Conservation (phyloP, 2,888 invertebrate species). For the Drosophila infuscata region DNA sequence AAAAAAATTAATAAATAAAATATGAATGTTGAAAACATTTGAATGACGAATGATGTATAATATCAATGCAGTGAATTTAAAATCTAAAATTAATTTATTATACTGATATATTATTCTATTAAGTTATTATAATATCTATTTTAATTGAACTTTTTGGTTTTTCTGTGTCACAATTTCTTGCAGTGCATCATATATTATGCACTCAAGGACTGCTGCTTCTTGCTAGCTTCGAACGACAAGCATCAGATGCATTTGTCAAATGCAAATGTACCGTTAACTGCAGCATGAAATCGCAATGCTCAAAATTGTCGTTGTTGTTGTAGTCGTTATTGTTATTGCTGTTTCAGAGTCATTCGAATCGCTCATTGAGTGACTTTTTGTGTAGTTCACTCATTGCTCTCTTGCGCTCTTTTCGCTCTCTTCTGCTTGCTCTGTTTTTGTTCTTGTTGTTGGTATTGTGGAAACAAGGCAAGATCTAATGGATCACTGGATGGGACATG, state of each 20-base stretch:
- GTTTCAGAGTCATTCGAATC: conserved; percentile 10
- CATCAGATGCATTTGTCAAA: conserved; percentile 26
- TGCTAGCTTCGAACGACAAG: conserved; percentile 7
- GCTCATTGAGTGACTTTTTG: conserved; percentile 7
- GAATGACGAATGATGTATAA: background rate
- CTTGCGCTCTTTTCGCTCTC: background rate
- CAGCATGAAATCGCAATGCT: conserved; percentile 15
- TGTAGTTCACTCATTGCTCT: background rate
- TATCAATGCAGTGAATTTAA: background rate
- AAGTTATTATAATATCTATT: background rate
- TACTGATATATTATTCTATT: background rate
- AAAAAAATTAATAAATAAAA: background rate
- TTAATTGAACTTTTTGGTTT: background rate
- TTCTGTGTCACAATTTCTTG: conserved; percentile 7
- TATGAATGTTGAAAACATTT: background rate
- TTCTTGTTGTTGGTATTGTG: background rate
- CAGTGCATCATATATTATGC: conserved; percentile 33
- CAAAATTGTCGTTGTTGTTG: background rate
- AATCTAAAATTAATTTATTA: background rate
- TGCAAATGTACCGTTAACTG: conserved; percentile 45
- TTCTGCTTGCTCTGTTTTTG: background rate
- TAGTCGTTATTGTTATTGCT: conserved; percentile 2
- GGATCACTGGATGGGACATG: conserved; percentile 7
- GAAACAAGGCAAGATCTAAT: conserved; percentile 37
- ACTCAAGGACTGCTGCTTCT: conserved; percentile 12